phyloP scores from a whole-genome alignment of 2,113 vertebrate genomes.

The Poicephalus meyeri region DNA sequence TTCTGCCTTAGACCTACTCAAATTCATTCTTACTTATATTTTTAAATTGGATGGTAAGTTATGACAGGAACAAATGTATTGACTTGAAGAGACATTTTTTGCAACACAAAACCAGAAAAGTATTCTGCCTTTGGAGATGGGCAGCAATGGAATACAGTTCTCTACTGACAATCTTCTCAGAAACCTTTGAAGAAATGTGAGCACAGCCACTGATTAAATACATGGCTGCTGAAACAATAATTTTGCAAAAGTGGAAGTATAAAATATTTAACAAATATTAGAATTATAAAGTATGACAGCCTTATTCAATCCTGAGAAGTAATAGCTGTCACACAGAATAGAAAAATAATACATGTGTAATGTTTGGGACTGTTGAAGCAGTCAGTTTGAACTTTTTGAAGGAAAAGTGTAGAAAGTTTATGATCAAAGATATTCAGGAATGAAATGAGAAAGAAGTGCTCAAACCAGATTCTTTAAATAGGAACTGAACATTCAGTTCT shows the following conservation, averaged over 20 bases:
- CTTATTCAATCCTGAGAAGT: background rate
- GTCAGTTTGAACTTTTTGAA: background rate
- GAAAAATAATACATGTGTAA: background rate
- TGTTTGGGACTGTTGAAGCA: background rate
- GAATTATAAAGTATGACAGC: background rate
- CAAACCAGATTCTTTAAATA: background rate
- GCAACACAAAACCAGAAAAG: background rate
- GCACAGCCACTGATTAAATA: background rate
- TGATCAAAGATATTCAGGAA: background rate
- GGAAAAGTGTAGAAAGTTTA: background rate
- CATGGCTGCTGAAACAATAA: background rate
- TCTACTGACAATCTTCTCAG: background rate
- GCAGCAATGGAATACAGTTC: rapidly evolving
- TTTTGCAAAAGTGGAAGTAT: background rate
- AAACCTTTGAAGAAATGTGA: background rate
- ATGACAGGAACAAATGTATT: background rate
- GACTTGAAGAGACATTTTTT: background rate
- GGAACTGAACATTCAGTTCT: background rate
- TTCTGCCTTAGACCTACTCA: background rate
- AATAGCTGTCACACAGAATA: background rate
- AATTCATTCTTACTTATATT: background rate
- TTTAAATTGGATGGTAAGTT: background rate
- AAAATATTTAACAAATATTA: background rate
- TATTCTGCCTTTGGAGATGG: background rate
- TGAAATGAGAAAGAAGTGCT: background rate